These are phyloP conservation scores for Cariama cristata DNA, from an alignment of 2,113 vertebrate genomes.

Conservation along the genomic window DNA sequence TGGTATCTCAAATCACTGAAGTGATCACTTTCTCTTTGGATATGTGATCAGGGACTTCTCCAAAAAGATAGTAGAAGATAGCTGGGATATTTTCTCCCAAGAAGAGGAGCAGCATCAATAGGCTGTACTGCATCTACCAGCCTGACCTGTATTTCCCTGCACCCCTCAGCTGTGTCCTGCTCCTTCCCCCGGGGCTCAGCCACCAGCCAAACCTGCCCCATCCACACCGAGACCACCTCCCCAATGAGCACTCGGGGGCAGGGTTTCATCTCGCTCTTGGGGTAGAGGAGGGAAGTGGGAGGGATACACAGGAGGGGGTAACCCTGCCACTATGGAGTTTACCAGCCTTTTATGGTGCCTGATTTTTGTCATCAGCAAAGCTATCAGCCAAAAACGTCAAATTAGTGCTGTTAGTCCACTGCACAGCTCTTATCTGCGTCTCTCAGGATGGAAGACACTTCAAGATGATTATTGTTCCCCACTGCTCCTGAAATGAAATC, in stretches of 20 bases:
- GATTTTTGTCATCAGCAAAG: conserved; percentile 68
- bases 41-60: not conserved
- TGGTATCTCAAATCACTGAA: not conserved
- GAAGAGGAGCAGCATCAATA: not conserved
- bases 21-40: not conserved
- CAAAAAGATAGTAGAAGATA: not conserved
- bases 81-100: not conserved
- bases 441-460: conserved; percentile 75
- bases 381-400: conserved; percentile 64
- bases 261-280: not conserved
- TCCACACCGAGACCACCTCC: not conserved
- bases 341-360: conserved; percentile 52
- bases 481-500: conserved; percentile 71
- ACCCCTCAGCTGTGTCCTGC: not conserved
- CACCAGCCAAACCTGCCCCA: not conserved
- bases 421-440: conserved; percentile 70
- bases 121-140: not conserved
- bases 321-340: not conserved
- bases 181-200: not conserved
- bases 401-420: conserved; percentile 69
- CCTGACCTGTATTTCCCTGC: not conserved
- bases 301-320: conserved; percentile 9
- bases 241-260: not conserved
- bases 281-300: not conserved
- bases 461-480: conserved; percentile 59